Conservation (phyloP, 2,797 vertebrate genomes). For the Delichon dasypus region DNA sequence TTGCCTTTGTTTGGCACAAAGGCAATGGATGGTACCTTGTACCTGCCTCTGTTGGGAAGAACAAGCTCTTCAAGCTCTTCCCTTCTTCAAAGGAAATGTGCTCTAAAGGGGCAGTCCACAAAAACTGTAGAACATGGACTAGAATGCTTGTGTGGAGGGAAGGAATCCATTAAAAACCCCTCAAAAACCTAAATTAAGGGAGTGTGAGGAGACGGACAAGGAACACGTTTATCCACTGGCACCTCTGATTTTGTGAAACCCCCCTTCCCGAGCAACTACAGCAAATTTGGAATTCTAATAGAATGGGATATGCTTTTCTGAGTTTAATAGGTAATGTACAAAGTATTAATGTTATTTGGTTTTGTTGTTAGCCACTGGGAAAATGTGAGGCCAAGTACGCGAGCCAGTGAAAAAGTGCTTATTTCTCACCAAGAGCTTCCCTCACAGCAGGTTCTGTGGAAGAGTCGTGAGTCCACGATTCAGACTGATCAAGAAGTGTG, state of each 20-base stretch:
- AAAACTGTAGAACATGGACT: background rate
- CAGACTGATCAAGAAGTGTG: background rate
- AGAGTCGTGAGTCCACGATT: background rate
- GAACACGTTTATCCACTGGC: background rate
- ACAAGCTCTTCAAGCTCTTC: background rate
- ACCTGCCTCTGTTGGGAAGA: background rate
- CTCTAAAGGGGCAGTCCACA: background rate
- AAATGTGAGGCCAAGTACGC: background rate
- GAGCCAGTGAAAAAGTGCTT: background rate
- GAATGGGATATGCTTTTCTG: background rate
- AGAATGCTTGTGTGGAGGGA: background rate
- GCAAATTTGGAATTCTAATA: background rate
- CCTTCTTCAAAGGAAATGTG: background rate
- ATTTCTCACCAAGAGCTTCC: background rate
- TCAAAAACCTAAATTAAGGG: background rate
- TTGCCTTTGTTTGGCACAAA: background rate
- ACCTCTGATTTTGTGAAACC: background rate
- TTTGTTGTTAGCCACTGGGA: background rate
- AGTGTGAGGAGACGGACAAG: background rate
- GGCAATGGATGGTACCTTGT: no score
- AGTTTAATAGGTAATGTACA: background rate
- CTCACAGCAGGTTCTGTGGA: background rate
- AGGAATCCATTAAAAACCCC: background rate
- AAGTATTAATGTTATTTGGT: background rate
- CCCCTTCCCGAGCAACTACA: background rate